Base-by-base conservation (phyloP, 2,113 vertebrate genomes). In the Paedocypris sp. region DNA sequence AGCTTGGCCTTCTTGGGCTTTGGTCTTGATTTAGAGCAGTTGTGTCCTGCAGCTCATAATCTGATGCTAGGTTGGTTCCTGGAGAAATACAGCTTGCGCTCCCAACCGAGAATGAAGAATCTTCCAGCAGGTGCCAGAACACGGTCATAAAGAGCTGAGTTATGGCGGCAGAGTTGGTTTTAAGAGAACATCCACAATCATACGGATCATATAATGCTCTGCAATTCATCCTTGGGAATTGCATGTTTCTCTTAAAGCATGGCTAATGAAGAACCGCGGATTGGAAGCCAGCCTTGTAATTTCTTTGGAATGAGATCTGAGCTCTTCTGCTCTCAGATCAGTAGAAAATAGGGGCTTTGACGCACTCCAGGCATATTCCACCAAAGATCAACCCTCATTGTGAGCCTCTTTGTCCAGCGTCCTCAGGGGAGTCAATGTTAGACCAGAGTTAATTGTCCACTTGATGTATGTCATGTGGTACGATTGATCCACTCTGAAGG, bases 401-500 rank as follows among this genome's bases (percentile, higher is more conserved):
- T 43, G 25, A 58, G 28, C 12, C 48, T 41, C 35, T 64, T 66
- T 56, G 49, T 56, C 35, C 67, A 56, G 16, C 45, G 25, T 29
- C 33, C 50, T 31, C 29, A 56, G 38, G 50, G 60, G 60, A 66
- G 42, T 45, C 42, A 50, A 61, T 62, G 51, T 74, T 62, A 69
- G 69, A 62, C 62, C 56, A 54, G 67, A 75, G 72, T 77, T 80
- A 80, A 80, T 82, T 74, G 76, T 77, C 75, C 72, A 71, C 69
- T 79, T 78, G 73, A 77, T 80, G 75, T 74, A 62, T 78, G 77
- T 80, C 76, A 78, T 76, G 67, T 73, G 73, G 73, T 65, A 67
- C 57, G 72, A 81, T 79, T 81, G 77, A 85, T 84, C 80, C 72
- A 35, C 39, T 67, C 66, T 78, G 73, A 80, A 79, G 60, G 67